phyloP scores from a whole-genome alignment of 2,888 invertebrate species.

The Sinopyrophorus schimmeli region DNA sequence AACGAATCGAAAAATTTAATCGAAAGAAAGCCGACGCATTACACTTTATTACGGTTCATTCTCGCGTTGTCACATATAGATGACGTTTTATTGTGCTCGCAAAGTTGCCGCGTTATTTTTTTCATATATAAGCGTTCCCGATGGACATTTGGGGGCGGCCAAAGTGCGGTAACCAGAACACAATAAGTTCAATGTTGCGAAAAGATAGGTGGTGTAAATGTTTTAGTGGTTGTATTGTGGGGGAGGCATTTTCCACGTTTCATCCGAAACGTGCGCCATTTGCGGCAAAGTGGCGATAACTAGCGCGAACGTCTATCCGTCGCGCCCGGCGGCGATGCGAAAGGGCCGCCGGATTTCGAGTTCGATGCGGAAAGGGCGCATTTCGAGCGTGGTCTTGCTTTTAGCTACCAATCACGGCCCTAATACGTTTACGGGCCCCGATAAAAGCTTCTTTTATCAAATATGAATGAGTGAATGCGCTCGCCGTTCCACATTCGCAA shows the following conservation, averaged over 20 bases:
- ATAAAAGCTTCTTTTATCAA: conserved; percentile 46
- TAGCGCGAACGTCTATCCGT: conserved; percentile 19
- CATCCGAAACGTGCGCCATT: conserved; percentile 19
- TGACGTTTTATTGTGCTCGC: too few relatives aligned
- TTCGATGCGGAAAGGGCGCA: conserved; percentile 35
- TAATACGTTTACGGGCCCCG: conserved; percentile 44
- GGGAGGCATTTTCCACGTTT: conserved; percentile 15
- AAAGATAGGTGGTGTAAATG: conserved; percentile 20
- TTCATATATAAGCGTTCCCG: too few relatives aligned
- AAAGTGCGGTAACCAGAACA: background rate
- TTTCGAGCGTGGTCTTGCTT: conserved; percentile 42
- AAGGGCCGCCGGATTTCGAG: conserved; percentile 14
- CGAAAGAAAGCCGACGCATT: background rate
- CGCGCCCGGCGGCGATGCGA: conserved; percentile 13
- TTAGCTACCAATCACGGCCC: conserved; percentile 47
- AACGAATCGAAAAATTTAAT: conserved; percentile 1
- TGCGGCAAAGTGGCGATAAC: conserved; percentile 21
- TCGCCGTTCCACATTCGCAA: conserved; percentile 9
- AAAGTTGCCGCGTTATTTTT: too few relatives aligned
- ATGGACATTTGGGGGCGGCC: too few relatives aligned
- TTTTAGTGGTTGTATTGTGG: conserved; percentile 16
- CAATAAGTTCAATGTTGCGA: conserved; percentile 18
- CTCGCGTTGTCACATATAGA: background rate
- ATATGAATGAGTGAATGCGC: conserved; percentile 41
- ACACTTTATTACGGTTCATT: background rate